Base-by-base conservation (phyloP, 2,888 invertebrate species). In the Plusia festucae region DNA sequence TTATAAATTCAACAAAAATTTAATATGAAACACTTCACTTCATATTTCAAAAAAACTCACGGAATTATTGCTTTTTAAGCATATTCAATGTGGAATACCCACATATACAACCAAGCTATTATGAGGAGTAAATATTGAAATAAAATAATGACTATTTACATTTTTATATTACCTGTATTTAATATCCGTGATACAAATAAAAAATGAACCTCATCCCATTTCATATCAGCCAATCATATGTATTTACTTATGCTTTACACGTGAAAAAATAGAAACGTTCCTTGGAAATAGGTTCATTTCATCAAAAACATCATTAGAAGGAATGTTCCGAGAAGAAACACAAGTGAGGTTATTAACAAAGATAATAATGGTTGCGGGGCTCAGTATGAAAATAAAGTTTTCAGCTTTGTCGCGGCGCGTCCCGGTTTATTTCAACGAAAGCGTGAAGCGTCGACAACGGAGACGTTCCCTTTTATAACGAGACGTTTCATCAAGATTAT, bases 401-500 rank as follows among this genome's bases (percentile, higher is more conserved):
- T 85, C 85, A 87, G 85, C 79, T 85, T 84, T 81, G 81, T 82
- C 84, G 81, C 76, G 68, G 79, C 82, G 83, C 84, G 87, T 85
- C 78, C 85, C 85, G 83, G 87, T 89, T 90, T 88, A 88, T 89
- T 86, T 84, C 82, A 71, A 79, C 77, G 84, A 79, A 81, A 82
- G 78, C 79, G 82, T 71, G 76, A 84, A 83, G 81, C 81, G 84
- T 69, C 84, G 84, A 82, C 82, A 82, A 75, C 83, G 70, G 73
- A 83, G 85, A 86, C 88, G 82, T 88, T 87, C 82, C 79, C 85
- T 82, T 87, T 90, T 91, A 91, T 88, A 87, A 89, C 86, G 75
- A 82, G 88, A 89, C 89, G 86, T 93, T 91, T 88, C 90, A 92
- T 92, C 90, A 90, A 92, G 92, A 92, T 92, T 91, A 91, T 91